Evolutionary conservation across 2,888 invertebrate genomes (phyloP).

Genomic region (Augiades crinisus): DNA sequence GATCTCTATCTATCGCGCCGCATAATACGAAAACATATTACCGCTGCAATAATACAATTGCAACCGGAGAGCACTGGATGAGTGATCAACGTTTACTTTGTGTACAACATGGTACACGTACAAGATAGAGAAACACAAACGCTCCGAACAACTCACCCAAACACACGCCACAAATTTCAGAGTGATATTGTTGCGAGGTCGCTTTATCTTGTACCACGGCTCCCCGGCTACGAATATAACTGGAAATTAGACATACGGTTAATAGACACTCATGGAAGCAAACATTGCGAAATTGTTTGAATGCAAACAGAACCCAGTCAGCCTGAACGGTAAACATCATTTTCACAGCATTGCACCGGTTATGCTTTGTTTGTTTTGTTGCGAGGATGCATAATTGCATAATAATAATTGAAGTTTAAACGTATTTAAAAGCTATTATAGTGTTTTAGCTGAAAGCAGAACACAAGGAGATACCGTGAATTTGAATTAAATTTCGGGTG

Average conservation of each 20-base stretch:
- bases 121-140: background rate
- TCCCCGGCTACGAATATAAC: slow-evolving; percentile 87
- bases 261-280: background rate
- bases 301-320: background rate
- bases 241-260: slow-evolving; percentile 43
- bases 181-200: slow-evolving; percentile 88
- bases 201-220: slow-evolving; percentile 85
- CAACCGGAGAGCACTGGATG: too few species aligned
- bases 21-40: too few species aligned
- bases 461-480: too few species aligned
- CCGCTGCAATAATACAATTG: too few species aligned
- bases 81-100: background rate
- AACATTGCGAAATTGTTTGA: background rate
- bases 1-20: too few species aligned
- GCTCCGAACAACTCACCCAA: slow-evolving; percentile 75
- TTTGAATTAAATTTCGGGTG: too few species aligned
- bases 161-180: slow-evolving; percentile 86
- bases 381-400: too few species aligned
- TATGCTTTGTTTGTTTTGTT: background rate
- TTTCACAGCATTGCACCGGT: background rate
- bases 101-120: background rate
- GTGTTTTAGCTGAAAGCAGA: too few species aligned
- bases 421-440: too few species aligned
- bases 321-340: background rate
- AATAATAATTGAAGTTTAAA: too few species aligned